Percentiles rank a stretch among this genome's conserved stretches.
Evolutionary conservation across 35 echinoderm and acorn worm species (phyloP).

Genomic region (Apostichopus californicus): DNA sequence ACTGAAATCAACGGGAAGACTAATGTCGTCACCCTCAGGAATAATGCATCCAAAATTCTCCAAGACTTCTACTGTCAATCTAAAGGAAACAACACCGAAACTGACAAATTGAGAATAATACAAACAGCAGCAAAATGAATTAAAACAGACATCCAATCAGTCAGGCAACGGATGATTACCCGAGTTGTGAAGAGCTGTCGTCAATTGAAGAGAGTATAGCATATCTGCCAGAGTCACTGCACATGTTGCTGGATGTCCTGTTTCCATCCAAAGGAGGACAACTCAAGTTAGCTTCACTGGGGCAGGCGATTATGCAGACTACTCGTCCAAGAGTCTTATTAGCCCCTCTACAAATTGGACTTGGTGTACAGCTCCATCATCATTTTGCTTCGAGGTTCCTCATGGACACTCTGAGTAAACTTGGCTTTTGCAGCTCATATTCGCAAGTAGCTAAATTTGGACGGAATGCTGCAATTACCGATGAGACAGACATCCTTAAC

Average conservation of each 20-base stretch:
- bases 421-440: too few relatives aligned
- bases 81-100: background rate
- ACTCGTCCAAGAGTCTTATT: background rate
- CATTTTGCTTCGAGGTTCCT: too few relatives aligned
- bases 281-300: background rate
- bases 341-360: slow-evolving; percentile 72
- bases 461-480: too few relatives aligned
- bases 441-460: too few relatives aligned
- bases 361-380: slow-evolving; percentile 71
- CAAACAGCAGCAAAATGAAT: background rate
- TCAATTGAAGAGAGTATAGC: too few relatives aligned
- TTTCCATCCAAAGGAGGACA: too few relatives aligned
- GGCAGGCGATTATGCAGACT: background rate
- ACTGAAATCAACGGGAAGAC: slow-evolving; percentile 43
- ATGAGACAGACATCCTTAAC: too few relatives aligned
- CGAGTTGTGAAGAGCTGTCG: too few relatives aligned
- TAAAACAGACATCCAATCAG: background rate
- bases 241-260: too few relatives aligned
- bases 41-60: background rate
- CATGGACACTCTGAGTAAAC: too few relatives aligned
- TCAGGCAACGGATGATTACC: too few relatives aligned
- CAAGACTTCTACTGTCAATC: background rate
- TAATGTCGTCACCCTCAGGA: slow-evolving; percentile 19
- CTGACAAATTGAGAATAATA: slow-evolving; percentile 5
- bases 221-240: too few relatives aligned